Evolutionary conservation across 2,888 invertebrate genomes (phyloP).

Genomic region (Brachyopa scutellaris): DNA sequence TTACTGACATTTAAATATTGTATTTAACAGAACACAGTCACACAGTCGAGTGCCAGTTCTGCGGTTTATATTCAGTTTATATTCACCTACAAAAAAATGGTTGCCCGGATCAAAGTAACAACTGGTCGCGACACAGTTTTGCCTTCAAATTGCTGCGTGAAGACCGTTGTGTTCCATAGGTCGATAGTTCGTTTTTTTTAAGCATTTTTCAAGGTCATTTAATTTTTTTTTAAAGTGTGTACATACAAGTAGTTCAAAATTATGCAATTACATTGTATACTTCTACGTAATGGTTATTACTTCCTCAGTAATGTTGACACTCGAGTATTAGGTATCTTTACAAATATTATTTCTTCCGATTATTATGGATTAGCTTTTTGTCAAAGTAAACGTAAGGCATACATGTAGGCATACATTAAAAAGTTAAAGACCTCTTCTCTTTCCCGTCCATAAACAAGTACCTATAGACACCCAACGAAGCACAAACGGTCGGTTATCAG

Average conservation of each 20-base stretch:
- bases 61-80: too few relatives aligned
- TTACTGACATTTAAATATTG: too few relatives aligned
- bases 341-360: background rate
- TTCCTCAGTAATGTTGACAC: background rate
- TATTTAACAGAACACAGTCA: too few relatives aligned
- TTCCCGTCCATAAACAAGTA: too few relatives aligned
- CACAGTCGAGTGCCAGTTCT: too few relatives aligned
- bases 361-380: background rate
- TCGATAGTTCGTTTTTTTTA: background rate
- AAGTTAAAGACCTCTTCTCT: background rate
- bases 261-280: background rate
- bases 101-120: background rate
- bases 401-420: background rate
- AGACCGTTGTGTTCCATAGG: background rate
- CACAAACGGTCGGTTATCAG: constrained; percentile 5
- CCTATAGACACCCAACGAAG: constrained; percentile 9
- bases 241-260: too few relatives aligned
- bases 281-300: background rate
- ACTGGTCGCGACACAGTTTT: background rate
- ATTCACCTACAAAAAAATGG: too few relatives aligned
- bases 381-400: background rate
- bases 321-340: too few relatives aligned
- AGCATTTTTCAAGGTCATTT: background rate
- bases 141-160: background rate
- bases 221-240: too few relatives aligned